A percentile compares a stretch with the other conserved stretches of the same genome.
These are phyloP conservation scores for Psittacus erithacus DNA, from an alignment of 2,113 vertebrate species.

Conservation along the genomic window DNA sequence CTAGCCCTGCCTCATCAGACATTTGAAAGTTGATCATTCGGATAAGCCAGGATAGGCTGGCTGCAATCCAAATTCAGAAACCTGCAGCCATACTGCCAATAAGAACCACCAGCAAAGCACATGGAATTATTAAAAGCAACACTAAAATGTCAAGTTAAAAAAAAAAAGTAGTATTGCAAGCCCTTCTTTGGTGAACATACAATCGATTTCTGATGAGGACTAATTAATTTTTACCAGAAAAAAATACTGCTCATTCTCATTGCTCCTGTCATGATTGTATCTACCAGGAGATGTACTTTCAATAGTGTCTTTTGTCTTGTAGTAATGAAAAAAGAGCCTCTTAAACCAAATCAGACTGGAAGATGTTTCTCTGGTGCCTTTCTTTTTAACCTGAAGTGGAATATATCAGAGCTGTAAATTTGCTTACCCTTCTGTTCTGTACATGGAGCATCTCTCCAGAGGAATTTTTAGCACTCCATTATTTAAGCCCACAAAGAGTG, in stretches of 20 bases:
- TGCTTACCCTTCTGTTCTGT: slow-evolving; percentile 87
- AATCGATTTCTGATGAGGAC: not conserved
- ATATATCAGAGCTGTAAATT: slow-evolving; percentile 39
- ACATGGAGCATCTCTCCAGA: slow-evolving; percentile 90
- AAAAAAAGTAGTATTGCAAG: not conserved
- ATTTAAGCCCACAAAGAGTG: slow-evolving; percentile 91
- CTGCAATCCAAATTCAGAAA: slow-evolving; percentile 1
- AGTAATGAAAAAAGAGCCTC: slow-evolving; percentile 18
- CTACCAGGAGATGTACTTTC: not conserved
- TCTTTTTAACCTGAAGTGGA: slow-evolving; percentile 15
- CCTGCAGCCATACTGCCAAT: not conserved
- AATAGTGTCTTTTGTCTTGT: not conserved
- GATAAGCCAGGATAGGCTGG: not conserved
- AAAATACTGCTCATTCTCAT: not conserved
- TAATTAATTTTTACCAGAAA: not conserved
- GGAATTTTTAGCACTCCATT: slow-evolving; percentile 91
- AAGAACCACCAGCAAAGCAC: not conserved
- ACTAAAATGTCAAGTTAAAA: not conserved
- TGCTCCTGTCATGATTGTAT: not conserved
- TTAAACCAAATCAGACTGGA: not conserved
- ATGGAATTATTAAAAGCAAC: not conserved
- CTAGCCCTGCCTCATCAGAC: not conserved
- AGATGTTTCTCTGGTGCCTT: slow-evolving; percentile 17
- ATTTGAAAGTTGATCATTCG: not conserved
- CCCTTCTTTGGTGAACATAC: not conserved